Conservation (phyloP, 2,113 vertebrate genomes). For the Grammomys surdaster region DNA sequence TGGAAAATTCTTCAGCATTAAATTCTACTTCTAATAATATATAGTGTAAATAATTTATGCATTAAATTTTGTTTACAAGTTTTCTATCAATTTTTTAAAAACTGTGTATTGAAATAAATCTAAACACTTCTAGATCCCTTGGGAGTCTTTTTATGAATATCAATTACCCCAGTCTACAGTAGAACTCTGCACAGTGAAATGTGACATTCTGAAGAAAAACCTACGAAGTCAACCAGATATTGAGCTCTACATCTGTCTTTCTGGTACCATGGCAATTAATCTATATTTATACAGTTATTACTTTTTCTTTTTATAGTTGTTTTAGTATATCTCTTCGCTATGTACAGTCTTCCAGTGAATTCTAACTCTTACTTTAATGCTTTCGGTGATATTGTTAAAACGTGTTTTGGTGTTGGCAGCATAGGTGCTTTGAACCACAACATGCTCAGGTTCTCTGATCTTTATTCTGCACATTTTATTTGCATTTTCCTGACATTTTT, state of each 20-base stretch:
- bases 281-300: not conserved
- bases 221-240: not conserved
- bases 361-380: not conserved
- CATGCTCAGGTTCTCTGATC: not conserved
- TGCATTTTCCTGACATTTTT: not conserved
- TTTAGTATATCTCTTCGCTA: not conserved
- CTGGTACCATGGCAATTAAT: not conserved
- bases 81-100: slow-evolving; percentile 43
- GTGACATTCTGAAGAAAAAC: not conserved
- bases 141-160: not conserved
- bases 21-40: slow-evolving; percentile 24
- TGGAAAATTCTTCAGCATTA: not conserved
- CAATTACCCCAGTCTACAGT: not conserved
- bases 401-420: not conserved
- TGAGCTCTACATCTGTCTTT: not conserved
- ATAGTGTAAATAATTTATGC: not conserved
- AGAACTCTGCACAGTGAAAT: not conserved
- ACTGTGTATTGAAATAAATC: not conserved
- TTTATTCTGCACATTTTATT: not conserved
- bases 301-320: not conserved
- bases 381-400: slow-evolving; percentile 6
- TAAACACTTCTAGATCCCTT: not conserved
- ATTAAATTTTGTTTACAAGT: not conserved
- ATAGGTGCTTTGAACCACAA: not conserved
- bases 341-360: not conserved